Base-by-base conservation (phyloP, 2,113 vertebrate species). In the Anas platyrhynchos region DNA sequence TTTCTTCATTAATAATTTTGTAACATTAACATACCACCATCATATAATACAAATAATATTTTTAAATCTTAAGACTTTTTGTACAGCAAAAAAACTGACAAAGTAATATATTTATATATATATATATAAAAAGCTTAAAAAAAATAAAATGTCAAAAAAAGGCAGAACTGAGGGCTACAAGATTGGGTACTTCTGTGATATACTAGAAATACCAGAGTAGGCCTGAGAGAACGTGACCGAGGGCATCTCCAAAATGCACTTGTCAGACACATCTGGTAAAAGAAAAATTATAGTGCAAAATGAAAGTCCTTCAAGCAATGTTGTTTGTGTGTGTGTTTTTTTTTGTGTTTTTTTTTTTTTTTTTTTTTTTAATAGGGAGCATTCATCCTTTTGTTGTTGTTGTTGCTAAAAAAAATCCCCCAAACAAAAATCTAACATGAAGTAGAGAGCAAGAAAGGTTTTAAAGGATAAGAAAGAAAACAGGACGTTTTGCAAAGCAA, bases 1-100 rank as follows among this genome's bases (percentile, higher is more conserved):
- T 98, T 99, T 99, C 98, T 99, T 99, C 99, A 99, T 99, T 99
- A 99, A 99, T 99, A 99, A 99, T 99, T 98, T 98, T 98, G 98
- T 99, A 99, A 99, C 99, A 99, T 99, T 98, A 99, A 99, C 98
- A 98, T 99, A 99, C 99, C 98, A 99, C 99, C 99, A 98, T 99
- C 98, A 98, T 99, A 99, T 99, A 99, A 99, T 99, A 99, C 99
- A 99, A 99, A 99, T 99, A 98, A 99, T 99, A 99, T 98, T 98
- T 98, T 99, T 98, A 99, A 99, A 99, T 98, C 97, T 98, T 98
- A 98, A 98, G 98, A 98, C 98, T 98, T 98, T 98, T 99, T 99
- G 98, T 99, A 99, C 99, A 99, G 99, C 98, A 98, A 99, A 98
- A 98, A 98, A 98, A 98, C 98, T 97, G 97, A 98, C 98, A 98